phyloP scores from a whole-genome alignment of 2,797 vertebrate genomes.

The Gallirallus australis region DNA sequence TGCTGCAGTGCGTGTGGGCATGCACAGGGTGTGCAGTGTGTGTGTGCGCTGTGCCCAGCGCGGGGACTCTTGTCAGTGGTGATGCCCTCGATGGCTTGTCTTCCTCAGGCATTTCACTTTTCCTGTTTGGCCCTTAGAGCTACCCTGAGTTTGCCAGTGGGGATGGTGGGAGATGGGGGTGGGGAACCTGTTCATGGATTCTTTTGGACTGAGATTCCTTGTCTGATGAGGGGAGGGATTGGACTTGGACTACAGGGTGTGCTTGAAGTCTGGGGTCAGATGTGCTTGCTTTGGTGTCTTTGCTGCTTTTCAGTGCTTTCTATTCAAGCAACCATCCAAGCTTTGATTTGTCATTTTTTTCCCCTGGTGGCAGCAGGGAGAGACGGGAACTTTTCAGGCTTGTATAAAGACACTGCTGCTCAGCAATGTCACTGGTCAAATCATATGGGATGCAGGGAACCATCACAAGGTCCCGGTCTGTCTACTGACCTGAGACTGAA shows the following conservation, averaged over 20 bases:
- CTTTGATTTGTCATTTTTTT: not conserved
- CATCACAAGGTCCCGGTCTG: not conserved
- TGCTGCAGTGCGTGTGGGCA: not conserved
- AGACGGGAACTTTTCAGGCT: not conserved
- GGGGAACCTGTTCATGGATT: not conserved
- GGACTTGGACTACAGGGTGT: not conserved
- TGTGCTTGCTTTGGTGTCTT: not conserved
- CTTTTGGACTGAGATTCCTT: not conserved
- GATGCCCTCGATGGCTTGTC: not conserved
- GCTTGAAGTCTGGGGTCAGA: not conserved
- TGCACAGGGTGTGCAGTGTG: not conserved
- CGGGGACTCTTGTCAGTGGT: fast-evolving
- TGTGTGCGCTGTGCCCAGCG: not conserved
- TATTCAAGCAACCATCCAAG: not conserved
- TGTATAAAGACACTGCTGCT: not conserved
- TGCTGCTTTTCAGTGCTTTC: not conserved
- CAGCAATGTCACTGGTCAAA: not conserved
- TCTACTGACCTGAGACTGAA: not conserved
- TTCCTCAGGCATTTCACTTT: not conserved
- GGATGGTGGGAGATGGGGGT: not conserved
- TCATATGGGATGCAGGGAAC: not conserved
- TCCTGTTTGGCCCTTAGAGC: not conserved
- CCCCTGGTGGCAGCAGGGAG: not conserved
- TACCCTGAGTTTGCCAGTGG: not conserved
- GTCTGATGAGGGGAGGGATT: not conserved